Conservation (phyloP, 2,113 vertebrate species). For the Bucco capensis region DNA sequence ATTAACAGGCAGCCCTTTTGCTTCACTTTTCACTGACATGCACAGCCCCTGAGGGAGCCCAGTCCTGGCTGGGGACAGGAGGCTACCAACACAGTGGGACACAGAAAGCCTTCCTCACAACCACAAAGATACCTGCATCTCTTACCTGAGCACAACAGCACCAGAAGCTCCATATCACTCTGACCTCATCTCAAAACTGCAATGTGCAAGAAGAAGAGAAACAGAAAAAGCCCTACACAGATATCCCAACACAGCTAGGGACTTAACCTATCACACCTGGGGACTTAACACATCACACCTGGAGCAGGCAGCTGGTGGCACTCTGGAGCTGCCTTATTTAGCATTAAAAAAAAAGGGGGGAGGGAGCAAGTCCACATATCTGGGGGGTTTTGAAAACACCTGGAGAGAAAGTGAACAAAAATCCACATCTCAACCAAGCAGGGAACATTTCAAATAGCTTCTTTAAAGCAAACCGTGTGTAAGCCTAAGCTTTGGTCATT, state of each 20-base stretch:
- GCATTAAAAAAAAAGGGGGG: neutral
- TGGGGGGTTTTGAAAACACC: neutral
- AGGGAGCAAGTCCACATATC: neutral
- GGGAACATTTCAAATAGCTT: neutral
- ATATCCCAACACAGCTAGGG: neutral
- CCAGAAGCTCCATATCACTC: fast-evolving
- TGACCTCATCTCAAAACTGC: fast-evolving
- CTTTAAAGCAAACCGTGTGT: neutral
- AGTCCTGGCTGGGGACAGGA: fast-evolving
- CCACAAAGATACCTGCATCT: fast-evolving
- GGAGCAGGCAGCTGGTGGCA: neutral
- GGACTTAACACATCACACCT: fast-evolving
- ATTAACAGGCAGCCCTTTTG: neutral
- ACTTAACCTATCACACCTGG: fast-evolving
- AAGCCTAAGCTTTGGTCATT: neutral
- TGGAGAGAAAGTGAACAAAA: neutral
- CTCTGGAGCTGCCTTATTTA: neutral
- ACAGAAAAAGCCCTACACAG: neutral
- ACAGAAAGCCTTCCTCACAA: neutral
- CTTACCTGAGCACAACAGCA: neutral
- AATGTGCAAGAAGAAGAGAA: fast-evolving
- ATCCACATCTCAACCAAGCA: neutral
- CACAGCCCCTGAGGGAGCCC: fast-evolving
- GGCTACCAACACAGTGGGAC: fast-evolving
- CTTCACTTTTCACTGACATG: fast-evolving